Base-by-base conservation (phyloP, 2,113 vertebrate genomes). In the Gopherus evgoodei region DNA sequence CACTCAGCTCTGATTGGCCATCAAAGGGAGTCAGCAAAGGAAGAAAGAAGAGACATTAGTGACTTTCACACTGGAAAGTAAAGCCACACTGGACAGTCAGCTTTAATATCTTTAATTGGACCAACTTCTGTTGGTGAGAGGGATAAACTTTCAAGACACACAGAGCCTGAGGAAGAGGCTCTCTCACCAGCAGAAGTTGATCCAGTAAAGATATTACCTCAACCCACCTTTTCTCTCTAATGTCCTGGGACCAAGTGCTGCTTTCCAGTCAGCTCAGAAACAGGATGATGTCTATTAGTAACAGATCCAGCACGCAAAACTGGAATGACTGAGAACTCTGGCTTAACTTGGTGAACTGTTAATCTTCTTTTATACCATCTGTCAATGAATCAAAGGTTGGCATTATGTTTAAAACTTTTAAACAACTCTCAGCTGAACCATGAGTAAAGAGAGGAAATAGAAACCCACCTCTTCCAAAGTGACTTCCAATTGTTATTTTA, bases 401-500 rank as follows among this genome's bases (percentile, higher is more conserved):
- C 92, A 87, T 42, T 42, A 53, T 38, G 52, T 42, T 87, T 29
- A 88, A 87, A 89, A 92, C 89, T 94, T 88, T 56, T 86, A 88
- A 94, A 84, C 54, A 89, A 49, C 76, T 83, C 96, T 83, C 62
- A 94, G 91, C 88, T 62, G 59, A 62, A 62, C 76, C 69, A 82
- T 80, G 90, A 84, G 94, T 88, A 94, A 97, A 95, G 53, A 38
- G 83, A 90, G 94, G 62, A 90, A 25, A 49, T 92, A 38, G 35
- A 65, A 72, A 94, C 90, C 11, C 5, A 16, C 50, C 83, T 56
- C 88, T 87, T 82, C 85, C 88, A 62, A 90, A 0, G 91, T 83
- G 31, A 86, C 89, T 95, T 95, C 78, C 84, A 91, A 93, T 49
- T 81, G 17, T 96, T 90, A 93, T 96, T 96, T 95, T 81, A 97